Evolutionary conservation across 2,888 invertebrate genomes (phyloP), one percentile per base, ranked within the genome.

Genomic region (Pteria penguin): DNA sequence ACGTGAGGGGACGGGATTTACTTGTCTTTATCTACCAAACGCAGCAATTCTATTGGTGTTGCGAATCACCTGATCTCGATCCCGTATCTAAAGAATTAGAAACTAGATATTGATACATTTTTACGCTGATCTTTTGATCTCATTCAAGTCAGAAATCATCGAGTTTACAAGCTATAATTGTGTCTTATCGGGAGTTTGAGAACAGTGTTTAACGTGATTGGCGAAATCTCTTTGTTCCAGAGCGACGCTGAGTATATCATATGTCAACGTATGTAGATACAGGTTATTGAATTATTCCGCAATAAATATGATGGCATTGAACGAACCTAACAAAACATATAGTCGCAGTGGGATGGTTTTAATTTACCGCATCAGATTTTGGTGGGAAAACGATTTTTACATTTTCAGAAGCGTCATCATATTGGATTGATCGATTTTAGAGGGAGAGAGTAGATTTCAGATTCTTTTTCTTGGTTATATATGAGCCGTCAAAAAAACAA

Each of bases 221-320:
- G 14, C 65, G 24, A 45, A 32, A 57, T 68, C 57, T 57, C 68
- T 68, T 68, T 68, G 68, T 68, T 68, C 57, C 57, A 68, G 55
- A 36, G 33, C 24, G 65, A 36, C 32, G 29, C 57, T 45, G 11
- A n/a, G 8, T 18, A 45, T 68, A 57, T 68, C 68, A 57, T 57
- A 57, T 68, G 68, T 57, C 68, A 68, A 55, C 33, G 31, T 57
- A 57, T 22, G 29, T 57, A 57, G 68, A 68, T 68, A 68, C 31
- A 33, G 55, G 32, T 31, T 68, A 68, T 68, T 68, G 68, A 68
- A 68, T 68, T 68, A 68, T 68, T 45, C 31, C 29, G 57, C 60
- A 60, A 60, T 60, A 60, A 60, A 57, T 24, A 60, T 60, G 60
- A 60, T 27, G 60, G 26, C 60, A 60, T 60, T 60, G 60, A 60